These are phyloP conservation scores for Trisateles emortualis DNA, from an alignment of 2,888 invertebrate genomes.

Conservation along the genomic window DNA sequence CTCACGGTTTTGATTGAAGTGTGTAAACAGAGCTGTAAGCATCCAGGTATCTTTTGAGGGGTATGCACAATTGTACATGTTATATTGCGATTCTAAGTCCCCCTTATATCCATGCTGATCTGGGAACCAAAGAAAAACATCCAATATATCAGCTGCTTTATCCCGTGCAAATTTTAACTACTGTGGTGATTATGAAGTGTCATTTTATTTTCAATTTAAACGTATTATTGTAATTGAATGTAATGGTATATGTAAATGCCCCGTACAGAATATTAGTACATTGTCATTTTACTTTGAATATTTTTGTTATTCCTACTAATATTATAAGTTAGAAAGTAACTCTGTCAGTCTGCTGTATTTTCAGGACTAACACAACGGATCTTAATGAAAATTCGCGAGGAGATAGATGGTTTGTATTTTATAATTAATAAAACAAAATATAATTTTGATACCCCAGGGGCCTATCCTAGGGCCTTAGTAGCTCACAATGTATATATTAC, in stretches of 20 bases:
- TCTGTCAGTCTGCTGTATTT: no score
- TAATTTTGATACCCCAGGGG: constrained; percentile 5
- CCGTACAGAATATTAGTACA: no score
- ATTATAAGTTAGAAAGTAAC: no score
- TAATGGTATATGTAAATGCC: no score
- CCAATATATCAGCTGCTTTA: constrained; percentile 36
- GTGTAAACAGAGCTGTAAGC: constrained; percentile 51
- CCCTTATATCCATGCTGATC: constrained; percentile 49
- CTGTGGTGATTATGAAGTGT: not conserved
- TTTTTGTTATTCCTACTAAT: no score
- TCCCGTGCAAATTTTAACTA: constrained; percentile 19
- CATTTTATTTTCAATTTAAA: not conserved
- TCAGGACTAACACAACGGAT: no score
- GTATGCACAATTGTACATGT: constrained; percentile 52
- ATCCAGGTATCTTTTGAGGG: constrained; percentile 51
- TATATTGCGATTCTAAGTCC: constrained; percentile 50
- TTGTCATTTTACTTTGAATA: no score
- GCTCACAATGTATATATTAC: not conserved
- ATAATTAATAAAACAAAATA: not conserved
- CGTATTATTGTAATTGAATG: no score
- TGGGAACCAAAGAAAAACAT: constrained; percentile 49
- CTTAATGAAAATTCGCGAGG: no score
- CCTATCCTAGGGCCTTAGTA: not conserved
- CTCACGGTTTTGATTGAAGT: constrained; percentile 53
- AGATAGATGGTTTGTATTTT: no score